Base-by-base conservation (phyloP, 2,797 vertebrate genomes). In the Oreochromis mossambicus region DNA sequence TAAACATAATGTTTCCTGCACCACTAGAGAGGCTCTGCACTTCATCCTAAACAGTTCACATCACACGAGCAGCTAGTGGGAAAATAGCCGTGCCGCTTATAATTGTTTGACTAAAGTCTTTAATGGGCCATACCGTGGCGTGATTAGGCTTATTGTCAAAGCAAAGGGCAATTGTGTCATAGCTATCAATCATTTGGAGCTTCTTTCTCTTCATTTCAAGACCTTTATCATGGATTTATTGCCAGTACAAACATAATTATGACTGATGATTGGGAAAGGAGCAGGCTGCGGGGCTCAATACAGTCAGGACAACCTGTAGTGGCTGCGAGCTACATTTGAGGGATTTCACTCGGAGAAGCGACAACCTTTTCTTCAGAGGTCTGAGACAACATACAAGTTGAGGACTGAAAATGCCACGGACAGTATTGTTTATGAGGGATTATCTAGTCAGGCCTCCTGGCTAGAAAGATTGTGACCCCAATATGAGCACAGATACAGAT, bases 401-500 rank as follows among this genome's bases (percentile, higher is more conserved):
- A 88, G 80, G 89, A 83, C 83, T n/a, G 91, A 87, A 96, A 96
- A 96, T 96, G 93, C 94, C 95, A 96, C 95, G 82, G 94, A 95
- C 92, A 85, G 86, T 91, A 91, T 96, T 95, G 92, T 96, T 95
- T 96, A 93, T 94, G 88, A 92, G 83, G 95, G 95, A 95, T 96
- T 96, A 96, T 92, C 90, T 83, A 88, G 92, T 91, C 80, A 86
- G 90, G 93, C 93, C 94, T 86, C 91, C 91, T 89, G 92, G 93
- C 86, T 81, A 52, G 81, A 92, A 83, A 88, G 92, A 92, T 83
- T 92, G 91, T 92, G 94, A 95, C 95, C 95, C 92, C 95, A 95
- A 95, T 96, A 96, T 95, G 90, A 92, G 89, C 78, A 78, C 82
- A 93, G 95, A 96, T 96, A 95, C 92, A 91, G 94, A 96, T 96